Base-by-base conservation (phyloP, 2,888 invertebrate species). In the Drosophila buzzatii region DNA sequence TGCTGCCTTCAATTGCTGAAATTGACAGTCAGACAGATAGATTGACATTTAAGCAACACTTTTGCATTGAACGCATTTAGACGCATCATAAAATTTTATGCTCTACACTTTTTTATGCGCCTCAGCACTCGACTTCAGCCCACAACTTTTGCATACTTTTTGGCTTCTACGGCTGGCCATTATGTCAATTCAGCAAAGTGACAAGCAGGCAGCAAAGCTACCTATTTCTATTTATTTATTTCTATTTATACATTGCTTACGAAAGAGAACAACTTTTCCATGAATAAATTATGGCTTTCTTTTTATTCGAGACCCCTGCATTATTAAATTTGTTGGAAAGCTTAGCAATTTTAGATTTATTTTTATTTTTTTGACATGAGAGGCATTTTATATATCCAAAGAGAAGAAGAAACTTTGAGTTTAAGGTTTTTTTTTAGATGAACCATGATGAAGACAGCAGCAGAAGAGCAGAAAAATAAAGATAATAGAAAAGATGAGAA, bases 41-140 rank as follows among this genome's bases (percentile, higher is more conserved):
- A 90, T 87, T 87, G 86, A 87, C 86, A 90, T 87, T 87, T 90
- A 80, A 89, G 90, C 89, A 90, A 90, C 91, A 90, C 91, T 89
- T 89, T 81, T 80, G 79, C 79, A 82, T 81, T 79, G 82, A 82
- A 77, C 74, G 67, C 89, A 89, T 90, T 89, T 89, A 87, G 82
- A 80, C 82, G 91, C 85, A 80, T 89, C 91, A 91, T 91, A 89
- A 91, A 91, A 79, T 81, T 85, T 85, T 80, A 85, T 84, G 55
- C 69, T 64, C 58, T 59, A 42, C 71, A 51, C 70, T 80, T 81
- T 71, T 82, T 87, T 81, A 80, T 87, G 77, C 70, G 76, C 66
- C 74, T 56, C 75, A 45, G 59, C 61, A 3, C 33, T 75, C 85
- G 60, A 82, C 82, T 87, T 27, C 27, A 27, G 69, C 61, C 73